phyloP scores from a whole-genome alignment of 2,113 vertebrate genomes.

The Grammomys dolichurus region DNA sequence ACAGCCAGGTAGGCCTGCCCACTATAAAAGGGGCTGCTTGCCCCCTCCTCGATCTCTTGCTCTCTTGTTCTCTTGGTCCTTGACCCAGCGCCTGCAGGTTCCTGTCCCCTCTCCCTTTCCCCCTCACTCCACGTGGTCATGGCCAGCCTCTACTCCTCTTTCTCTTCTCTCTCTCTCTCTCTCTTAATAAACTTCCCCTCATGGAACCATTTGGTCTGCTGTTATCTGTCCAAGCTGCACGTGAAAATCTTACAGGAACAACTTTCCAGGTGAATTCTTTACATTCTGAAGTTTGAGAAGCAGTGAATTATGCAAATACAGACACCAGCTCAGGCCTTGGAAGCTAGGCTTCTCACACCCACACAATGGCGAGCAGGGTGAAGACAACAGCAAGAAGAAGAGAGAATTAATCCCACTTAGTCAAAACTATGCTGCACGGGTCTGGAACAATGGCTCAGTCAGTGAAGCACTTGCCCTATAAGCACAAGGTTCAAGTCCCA shows the following conservation, averaged over 20 bases:
- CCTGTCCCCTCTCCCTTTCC: too few species aligned
- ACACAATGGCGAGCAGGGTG: not conserved
- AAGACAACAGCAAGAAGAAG: not conserved
- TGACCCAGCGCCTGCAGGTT: too few species aligned
- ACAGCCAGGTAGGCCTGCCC: too few species aligned
- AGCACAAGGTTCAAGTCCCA: not conserved
- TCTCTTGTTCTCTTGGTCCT: too few species aligned
- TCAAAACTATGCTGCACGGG: not conserved
- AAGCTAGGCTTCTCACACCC: not conserved
- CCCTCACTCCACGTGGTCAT: too few species aligned
- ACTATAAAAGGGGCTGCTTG: too few species aligned
- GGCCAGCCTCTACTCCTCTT: too few species aligned
- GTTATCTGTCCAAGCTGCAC: too few species aligned
- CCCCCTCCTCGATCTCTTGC: too few species aligned
- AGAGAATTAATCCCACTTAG: not conserved
- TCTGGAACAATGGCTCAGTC: not conserved
- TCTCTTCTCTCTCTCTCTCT: too few species aligned
- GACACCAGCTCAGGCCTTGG: not conserved
- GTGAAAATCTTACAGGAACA: not conserved
- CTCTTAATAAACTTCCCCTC: too few species aligned
- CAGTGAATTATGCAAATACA: not conserved
- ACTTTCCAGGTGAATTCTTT: not conserved
- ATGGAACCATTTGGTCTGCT: too few species aligned
- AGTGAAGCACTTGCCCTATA: not conserved
- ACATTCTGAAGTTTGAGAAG: slow-evolving; percentile 26